Evolutionary conservation across 2,113 vertebrate species (phyloP).

Genomic region (Gymnarchus niloticus): DNA sequence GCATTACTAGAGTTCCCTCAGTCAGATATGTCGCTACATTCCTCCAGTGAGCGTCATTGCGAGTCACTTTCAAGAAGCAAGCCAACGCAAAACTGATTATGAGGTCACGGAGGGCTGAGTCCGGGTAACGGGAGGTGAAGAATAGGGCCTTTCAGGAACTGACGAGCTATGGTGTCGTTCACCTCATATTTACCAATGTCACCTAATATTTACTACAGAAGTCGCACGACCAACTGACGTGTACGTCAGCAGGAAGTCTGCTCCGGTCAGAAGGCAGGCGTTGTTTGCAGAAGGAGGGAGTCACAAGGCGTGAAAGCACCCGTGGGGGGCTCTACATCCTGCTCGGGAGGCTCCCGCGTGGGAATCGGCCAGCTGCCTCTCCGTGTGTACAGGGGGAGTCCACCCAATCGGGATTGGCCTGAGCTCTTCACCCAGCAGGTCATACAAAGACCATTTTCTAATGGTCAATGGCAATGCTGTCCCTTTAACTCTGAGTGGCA

Average conservation of each 20-base stretch:
- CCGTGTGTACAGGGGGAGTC: constrained; percentile 14
- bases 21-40: not conserved
- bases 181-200: not conserved
- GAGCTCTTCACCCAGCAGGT: not conserved
- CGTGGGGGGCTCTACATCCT: constrained; percentile 42
- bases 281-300: constrained; percentile 36
- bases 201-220: not conserved
- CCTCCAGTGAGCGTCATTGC: not conserved
- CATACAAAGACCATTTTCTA: not conserved
- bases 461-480: not conserved
- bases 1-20: not conserved
- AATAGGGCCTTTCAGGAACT: not conserved
- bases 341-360: constrained; percentile 16
- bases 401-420: not conserved
- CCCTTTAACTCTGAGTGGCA: not conserved
- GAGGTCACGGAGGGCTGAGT: not conserved
- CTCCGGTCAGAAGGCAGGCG: not conserved
- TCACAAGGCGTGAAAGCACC: constrained; percentile 31
- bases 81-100: not conserved
- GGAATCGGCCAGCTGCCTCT: constrained; percentile 24
- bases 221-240: not conserved
- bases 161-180: not conserved
- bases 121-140: not conserved
- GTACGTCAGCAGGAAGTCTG: not conserved
- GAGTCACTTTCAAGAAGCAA: not conserved